phyloP scores from a whole-genome alignment of 2,888 invertebrate genomes.

The Melinaea menophilus region DNA sequence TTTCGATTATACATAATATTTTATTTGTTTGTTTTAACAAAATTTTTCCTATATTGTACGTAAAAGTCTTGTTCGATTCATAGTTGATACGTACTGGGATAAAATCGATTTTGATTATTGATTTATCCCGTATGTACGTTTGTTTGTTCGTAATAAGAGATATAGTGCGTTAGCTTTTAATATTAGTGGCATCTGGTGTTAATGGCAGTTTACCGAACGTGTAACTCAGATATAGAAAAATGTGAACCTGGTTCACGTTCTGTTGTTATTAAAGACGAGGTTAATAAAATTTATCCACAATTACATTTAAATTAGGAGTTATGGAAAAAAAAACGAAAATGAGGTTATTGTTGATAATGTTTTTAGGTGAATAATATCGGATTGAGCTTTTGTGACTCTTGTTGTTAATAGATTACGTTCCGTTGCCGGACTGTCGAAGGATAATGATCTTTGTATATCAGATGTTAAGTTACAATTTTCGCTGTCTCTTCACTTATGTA shows the following conservation, averaged over 20 bases:
- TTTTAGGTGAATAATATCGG: slow-evolving; percentile 73
- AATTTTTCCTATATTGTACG: slow-evolving; percentile 43
- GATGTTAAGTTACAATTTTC: slow-evolving; percentile 31
- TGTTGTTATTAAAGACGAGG: slow-evolving; percentile 72
- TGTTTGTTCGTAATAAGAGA: slow-evolving; percentile 39
- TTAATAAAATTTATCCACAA: slow-evolving; percentile 72
- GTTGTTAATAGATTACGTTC: slow-evolving; percentile 64
- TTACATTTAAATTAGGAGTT: slow-evolving; percentile 69
- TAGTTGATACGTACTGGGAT: slow-evolving; percentile 36
- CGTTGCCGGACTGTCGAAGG: slow-evolving; percentile 42
- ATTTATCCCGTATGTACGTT: slow-evolving; percentile 26
- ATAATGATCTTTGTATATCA: slow-evolving; percentile 32
- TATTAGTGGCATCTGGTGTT: slow-evolving; percentile 77
- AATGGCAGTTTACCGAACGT: slow-evolving; percentile 61
- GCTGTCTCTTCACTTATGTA: slow-evolving; percentile 45
- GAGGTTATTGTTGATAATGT: slow-evolving; percentile 77
- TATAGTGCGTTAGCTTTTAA: slow-evolving; percentile 69
- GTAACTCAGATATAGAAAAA: slow-evolving; percentile 42
- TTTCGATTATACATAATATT: slow-evolving; percentile 38
- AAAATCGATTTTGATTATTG: slow-evolving; percentile 23
- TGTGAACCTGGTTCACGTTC: slow-evolving; percentile 68
- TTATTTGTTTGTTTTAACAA: slow-evolving; percentile 38
- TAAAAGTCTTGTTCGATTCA: slow-evolving; percentile 31
- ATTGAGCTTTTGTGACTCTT: slow-evolving; percentile 73
- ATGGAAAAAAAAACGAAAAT: slow-evolving; percentile 60